Conservation (phyloP, 1,140 invertebrate genomes). For the Globodera ellingtonae region DNA sequence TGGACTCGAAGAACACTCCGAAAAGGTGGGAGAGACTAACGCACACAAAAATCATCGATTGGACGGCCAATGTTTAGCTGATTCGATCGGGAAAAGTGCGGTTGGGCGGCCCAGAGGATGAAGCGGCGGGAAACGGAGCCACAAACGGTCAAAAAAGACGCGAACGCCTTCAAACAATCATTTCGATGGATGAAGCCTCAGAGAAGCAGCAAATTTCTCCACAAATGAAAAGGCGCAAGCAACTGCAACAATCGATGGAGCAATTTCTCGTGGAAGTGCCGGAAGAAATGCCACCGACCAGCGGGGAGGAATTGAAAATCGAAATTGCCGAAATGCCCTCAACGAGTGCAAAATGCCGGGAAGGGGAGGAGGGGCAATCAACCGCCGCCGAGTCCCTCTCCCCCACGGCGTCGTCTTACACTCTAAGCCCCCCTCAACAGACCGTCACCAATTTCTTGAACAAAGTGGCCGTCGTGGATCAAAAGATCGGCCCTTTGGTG, state of each 20-base stretch:
- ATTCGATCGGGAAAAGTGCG: constrained; percentile 34
- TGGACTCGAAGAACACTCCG: constrained; percentile 58
- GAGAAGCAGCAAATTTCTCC: neutral
- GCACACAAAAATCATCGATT: neutral
- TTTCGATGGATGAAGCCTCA: constrained; percentile 23
- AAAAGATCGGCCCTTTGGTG: constrained; percentile 45
- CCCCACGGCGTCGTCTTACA: constrained; percentile 4
- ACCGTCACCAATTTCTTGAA: constrained; percentile 34
- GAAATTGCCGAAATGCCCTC: neutral
- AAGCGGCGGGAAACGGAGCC: constrained; percentile 3
- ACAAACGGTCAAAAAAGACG: constrained; percentile 8
- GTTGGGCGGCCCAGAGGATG: constrained; percentile 13
- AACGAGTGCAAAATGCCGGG: constrained; percentile 2
- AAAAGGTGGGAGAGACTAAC: constrained; percentile 42
- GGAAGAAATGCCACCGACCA: constrained; percentile 6
- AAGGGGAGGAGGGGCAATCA: neutral
- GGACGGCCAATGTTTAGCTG: constrained; percentile 10
- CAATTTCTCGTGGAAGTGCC: constrained; percentile 16
- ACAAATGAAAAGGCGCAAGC: constrained; percentile 17
- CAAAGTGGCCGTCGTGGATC: constrained; percentile 38
- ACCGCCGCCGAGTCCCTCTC: constrained; percentile 23
- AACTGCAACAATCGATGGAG: constrained; percentile 1
- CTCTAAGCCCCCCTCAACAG: neutral
- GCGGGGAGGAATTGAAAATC: neutral
- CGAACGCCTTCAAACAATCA: constrained; percentile 22